Conservation (phyloP, 2,113 vertebrate genomes). For the Stictonetta naevosa region DNA sequence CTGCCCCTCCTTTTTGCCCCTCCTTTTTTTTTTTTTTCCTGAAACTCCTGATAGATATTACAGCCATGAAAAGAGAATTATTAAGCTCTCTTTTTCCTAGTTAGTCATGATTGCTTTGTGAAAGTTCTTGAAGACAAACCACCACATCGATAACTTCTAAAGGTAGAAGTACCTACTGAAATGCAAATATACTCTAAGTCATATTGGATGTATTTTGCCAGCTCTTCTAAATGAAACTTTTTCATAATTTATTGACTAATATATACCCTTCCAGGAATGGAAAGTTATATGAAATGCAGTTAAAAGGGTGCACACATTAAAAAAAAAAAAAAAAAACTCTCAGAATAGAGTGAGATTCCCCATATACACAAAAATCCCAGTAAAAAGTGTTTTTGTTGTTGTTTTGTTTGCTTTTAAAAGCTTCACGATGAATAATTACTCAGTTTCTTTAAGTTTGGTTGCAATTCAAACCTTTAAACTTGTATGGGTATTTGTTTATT, state of each 20-base stretch:
- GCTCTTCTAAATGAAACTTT: accelerated
- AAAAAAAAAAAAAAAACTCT: neutral
- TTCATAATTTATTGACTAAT: neutral
- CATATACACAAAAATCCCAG: neutral
- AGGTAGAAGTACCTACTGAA: neutral
- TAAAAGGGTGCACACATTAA: neutral
- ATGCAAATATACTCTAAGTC: neutral
- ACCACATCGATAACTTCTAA: neutral
- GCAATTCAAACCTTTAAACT: neutral
- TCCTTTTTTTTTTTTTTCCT: too few species aligned
- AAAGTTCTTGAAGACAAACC: neutral
- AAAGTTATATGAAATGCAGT: neutral
- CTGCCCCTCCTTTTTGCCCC: too few species aligned
- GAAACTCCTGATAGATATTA: neutral
- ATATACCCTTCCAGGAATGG: neutral
- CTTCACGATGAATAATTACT: neutral
- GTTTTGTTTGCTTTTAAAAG: neutral
- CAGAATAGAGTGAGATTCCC: neutral
- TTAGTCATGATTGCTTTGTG: neutral
- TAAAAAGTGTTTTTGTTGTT: neutral
- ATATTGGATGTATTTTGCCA: neutral
- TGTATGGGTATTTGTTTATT: neutral
- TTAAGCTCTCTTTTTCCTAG: neutral
- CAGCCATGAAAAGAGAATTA: neutral
- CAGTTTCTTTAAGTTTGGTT: neutral